These are phyloP conservation scores for Istiophorus platypterus DNA, from an alignment of 2,113 vertebrate genomes.

Conservation along the genomic window DNA sequence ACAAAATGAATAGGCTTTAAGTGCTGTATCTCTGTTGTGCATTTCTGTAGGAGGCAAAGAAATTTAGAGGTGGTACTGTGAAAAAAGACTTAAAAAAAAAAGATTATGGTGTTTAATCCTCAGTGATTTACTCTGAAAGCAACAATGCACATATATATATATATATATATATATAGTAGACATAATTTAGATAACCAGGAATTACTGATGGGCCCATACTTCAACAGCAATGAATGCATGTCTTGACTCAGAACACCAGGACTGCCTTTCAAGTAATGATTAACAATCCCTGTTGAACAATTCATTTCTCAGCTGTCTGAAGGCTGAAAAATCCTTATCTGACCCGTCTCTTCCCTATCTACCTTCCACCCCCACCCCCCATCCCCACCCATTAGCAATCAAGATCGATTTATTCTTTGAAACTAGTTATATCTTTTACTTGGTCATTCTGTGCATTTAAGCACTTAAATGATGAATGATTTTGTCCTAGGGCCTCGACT, in stretches of 20 bases:
- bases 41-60: background rate
- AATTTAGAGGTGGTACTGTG: no score
- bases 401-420: conserved; percentile 24
- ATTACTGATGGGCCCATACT: background rate
- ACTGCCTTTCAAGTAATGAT: conserved; percentile 48
- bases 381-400: conserved; percentile 31
- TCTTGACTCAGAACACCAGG: conserved; percentile 21
- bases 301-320: conserved; percentile 20
- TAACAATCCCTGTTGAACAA: conserved; percentile 28
- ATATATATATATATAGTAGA: no score
- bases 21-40: background rate
- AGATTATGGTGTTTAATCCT: no score
- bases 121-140: no score
- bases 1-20: background rate
- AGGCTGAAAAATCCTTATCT: conserved; percentile 49
- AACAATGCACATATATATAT: no score
- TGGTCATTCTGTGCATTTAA: background rate
- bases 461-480: background rate
- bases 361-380: no score
- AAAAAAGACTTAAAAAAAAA: no score
- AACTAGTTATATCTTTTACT: conserved; percentile 31
- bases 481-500: background rate
- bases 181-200: background rate
- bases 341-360: conserved; percentile 18
- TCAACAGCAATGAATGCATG: background rate